Base-by-base conservation (phyloP, 2,797 vertebrate species). In the Urocyon cinereoargenteus region DNA sequence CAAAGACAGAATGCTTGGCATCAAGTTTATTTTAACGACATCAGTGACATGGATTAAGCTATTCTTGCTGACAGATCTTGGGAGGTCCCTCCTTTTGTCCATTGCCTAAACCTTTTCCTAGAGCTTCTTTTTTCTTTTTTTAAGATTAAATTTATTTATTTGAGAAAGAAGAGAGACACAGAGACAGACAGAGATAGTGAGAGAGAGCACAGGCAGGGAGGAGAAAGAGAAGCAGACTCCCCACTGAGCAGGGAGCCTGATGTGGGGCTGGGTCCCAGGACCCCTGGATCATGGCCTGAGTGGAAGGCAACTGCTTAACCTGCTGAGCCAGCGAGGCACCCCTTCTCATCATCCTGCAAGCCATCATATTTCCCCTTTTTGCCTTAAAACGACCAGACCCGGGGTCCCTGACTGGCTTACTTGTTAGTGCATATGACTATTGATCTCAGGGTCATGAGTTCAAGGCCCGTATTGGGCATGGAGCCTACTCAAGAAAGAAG, bases 41-140 rank as follows among this genome's bases (percentile, higher is more conserved):
- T 19, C 49, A 57, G n/a, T 75, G 24, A 68, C 24, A 36, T 59
- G 77, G 59, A 68, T 83, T 59, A 68, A 64, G 77, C 49, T 83
- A 61, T 53, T 86, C 62, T 61, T 79, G 40, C 22, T 51, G 51
- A 86, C 84, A 55, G 77, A 68, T 77, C 28, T 77, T 90, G 68
- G 68, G 49, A 62, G 8, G 21, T 68, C 8, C 40, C 10, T 84
- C 40, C 15, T 85, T 78, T 53, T 61, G 77, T 40, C 26, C 36
- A 36, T 84, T 72, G 55, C 78, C 70, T 70, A 61, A 85, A 61
- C 31, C 40, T 78, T 89, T 96, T 61, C 79, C 77, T 84, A 77
- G 68, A 84, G n/a, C 36, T 61, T 89, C 40, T 45, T 45, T 45
- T 45, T 45, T 8, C 40, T 45, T 8, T 40, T 45, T 45, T 45